These are phyloP conservation scores for Anas flavirostris DNA, from an alignment of 2,797 vertebrate genomes.

Conservation along the genomic window DNA sequence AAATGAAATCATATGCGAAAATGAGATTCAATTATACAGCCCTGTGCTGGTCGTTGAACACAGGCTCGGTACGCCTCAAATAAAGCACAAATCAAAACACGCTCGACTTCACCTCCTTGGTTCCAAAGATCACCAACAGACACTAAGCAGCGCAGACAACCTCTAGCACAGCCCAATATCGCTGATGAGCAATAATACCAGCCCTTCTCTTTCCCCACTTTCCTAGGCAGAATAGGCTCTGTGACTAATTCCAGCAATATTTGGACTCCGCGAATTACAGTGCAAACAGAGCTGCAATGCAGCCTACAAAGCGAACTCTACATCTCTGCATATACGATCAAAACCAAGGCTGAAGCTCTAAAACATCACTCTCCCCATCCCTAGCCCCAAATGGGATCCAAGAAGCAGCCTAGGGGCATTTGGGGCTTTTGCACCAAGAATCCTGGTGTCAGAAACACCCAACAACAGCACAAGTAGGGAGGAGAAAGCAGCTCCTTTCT, in stretches of 20 bases:
- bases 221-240: background rate
- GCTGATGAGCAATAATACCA: fast-evolving
- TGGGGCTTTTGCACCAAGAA: background rate
- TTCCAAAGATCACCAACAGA: background rate
- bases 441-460: background rate
- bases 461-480: background rate
- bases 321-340: background rate
- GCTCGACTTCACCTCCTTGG: background rate
- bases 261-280: background rate
- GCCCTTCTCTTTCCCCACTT: background rate
- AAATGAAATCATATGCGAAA: background rate
- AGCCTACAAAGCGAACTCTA: background rate
- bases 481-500: background rate
- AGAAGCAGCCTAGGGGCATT: background rate
- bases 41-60: background rate
- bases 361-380: background rate
- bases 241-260: background rate
- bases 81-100: background rate
- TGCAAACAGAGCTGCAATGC: background rate
- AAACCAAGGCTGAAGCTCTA: background rate
- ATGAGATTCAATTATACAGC: fast-evolving
- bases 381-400: fast-evolving
- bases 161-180: background rate
- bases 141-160: background rate
- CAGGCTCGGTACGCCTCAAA: background rate